Evolutionary conservation across 2,797 vertebrate genomes (phyloP), one percentile per base, ranked within the genome.

Genomic region (Chanos chanos): DNA sequence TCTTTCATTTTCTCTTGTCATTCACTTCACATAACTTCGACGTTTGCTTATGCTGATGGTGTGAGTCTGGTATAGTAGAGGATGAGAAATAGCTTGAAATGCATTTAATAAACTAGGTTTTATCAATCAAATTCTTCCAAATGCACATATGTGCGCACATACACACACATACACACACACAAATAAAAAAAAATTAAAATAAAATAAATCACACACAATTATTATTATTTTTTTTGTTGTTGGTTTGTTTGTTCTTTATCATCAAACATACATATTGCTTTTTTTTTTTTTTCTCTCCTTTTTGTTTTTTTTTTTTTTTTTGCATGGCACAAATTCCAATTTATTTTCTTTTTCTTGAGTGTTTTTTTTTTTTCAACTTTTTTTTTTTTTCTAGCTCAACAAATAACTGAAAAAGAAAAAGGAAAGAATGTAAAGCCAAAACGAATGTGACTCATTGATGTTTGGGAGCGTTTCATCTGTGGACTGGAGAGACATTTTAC

Each of bases 401-500:
- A n/a, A 4, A n/a, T 7, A 24, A 24, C 12, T n/a, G 3, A 18
- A 48, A 9, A 4, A 72, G 77, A 77, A 60, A 36, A 64, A 61
- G 47, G 64, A 16, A 39, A 65, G 36, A 33, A 65, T 66, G 64
- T 27, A 52, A 47, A 69, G 54, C 49, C 65, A 64, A 72, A 80
- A 78, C 13, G 1, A 77, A 60, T 80, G 51, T 61, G 65, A 73
- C 61, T 74, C 66, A 60, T 78, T 76, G 70, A 77, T 81, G 71
- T 81, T 73, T 75, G 60, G 30, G 54, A 47, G 44, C 45, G 66
- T 80, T 77, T 81, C 57, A 74, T 73, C 73, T 61, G 13, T 73
- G 63, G 74, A 84, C 28, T 16, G 56, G 40, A 81, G 67, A 80
- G 60, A 59, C 74, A 77, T 77, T 81, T 79, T 59, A 39, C 72